Base-by-base conservation (phyloP, 2,888 invertebrate genomes). In the Drosophila paramelanica region DNA sequence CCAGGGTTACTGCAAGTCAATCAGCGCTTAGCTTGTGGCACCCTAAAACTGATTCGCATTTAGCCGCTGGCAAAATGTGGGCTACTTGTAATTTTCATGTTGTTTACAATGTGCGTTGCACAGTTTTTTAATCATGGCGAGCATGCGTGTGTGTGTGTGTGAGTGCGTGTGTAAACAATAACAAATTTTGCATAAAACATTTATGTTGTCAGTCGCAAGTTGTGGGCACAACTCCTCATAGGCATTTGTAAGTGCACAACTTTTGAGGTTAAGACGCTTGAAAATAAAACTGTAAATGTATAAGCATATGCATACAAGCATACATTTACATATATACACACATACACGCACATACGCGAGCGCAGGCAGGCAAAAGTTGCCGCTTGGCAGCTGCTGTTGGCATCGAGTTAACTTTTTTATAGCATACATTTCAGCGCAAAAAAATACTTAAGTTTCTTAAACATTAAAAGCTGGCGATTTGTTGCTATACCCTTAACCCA, bases 181-280 rank as follows among this genome's bases (percentile, higher is more conserved):
- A 86, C 62, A 86, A 58, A 65, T 73, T 76, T 73, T 66, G 73
- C 80, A 86, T 79, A 88, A 82, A 82, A 76, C 77, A 80, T 79
- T 79, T 79, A 81, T 64, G 64, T 47, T 68, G 53, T 55, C 55
- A 58, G 50, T 50, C 31, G 31, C 52, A 79, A 68, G 61, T 70
- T 67, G 27, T 38, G 41, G 14, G 53, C 31, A 45, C 57, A 60
- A 27, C 53, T 36, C 39, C 10, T 58, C 55, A 43, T 51, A 64
- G 78, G 79, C 82, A 82, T 67, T 73, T 74, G 65, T 67, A 83
- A 83, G 82, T 83, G 87, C 77, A 64, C 72, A 83, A 70, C 72
- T 83, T 83, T 83, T 83, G 87, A 83, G 82, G 89, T 80, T 83
- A 88, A 87, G 89, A 88, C 61, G 84, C 84, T 83, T 86, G 51